Evolutionary conservation across 2,888 invertebrate species (phyloP), one percentile per base, ranked within the genome.

Genomic region (Chymomyza caudatula): DNA sequence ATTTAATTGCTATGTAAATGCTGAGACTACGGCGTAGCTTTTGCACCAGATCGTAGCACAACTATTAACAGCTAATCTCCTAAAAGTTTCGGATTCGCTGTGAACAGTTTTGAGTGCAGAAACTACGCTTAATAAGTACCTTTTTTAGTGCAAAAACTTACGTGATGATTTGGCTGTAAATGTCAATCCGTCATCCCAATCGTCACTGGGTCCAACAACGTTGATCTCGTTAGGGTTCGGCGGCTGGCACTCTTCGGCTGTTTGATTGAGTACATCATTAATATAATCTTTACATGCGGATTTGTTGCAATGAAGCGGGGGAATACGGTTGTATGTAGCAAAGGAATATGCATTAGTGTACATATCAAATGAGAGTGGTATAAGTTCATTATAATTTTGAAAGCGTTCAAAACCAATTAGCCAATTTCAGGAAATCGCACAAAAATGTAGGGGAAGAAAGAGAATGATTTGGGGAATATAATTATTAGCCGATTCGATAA

Each of bases 91-190:
- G n/a, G n/a, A n/a, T n/a, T n/a, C n/a, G 6, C 8, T 2, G 29
- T 29, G 8, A 29, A 37, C 8, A 37, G 11, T 37, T 11, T 3
- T 37, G 11, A 4, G 29, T 37, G 29, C 29, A 37, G 11, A 37
- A 37, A 37, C 29, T 37, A 37, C 29, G 29, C 29, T 11, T 11
- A 37, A 11, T 37, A 37, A 3, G n/a, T n/a, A n/a, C 11, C 2
- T 37, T 11, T 1, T 37, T 11, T 17, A 20, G 29, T 57, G 52
- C n/a, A 49, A 72, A 62, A 87, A 94, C 94, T 94, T 94, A 96
- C 96, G 95, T 91, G 94, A 95, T 90, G 95, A 94, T 92, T 96
- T 95, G 70, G 96, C 97, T 84, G 96, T 96, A 90, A 97, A 97
- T 74, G 95, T 96, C 80, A 97, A 96, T 87, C 96, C 96, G 90